phyloP scores from a whole-genome alignment of 2,797 vertebrate genomes.

The Oreonectes daqikongensis region DNA sequence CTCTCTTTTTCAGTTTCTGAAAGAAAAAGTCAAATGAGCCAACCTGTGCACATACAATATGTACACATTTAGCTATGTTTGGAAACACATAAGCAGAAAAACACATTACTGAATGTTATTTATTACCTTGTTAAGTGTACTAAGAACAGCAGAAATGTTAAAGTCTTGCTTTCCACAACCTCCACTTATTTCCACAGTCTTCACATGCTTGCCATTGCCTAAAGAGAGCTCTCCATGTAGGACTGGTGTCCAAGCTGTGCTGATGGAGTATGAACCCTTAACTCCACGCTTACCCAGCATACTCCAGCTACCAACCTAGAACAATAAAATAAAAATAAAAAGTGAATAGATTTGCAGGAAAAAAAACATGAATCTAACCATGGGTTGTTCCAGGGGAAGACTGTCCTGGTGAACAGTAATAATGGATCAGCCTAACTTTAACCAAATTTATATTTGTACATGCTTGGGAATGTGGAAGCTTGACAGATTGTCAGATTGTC shows the following conservation, averaged over 20 bases:
- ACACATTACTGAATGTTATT: background rate
- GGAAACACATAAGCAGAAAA: background rate
- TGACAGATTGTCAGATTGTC: background rate
- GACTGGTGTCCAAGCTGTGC: constrained; percentile 79
- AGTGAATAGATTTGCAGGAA: background rate
- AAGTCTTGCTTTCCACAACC: constrained; percentile 75
- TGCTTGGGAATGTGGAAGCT: background rate
- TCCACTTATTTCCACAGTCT: constrained; percentile 76
- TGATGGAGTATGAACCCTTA: constrained; percentile 72
- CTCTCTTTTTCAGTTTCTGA: constrained; percentile 76
- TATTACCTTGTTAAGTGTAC: constrained; percentile 67
- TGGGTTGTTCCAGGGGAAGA: background rate
- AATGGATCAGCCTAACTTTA: background rate
- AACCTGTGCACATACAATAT: background rate
- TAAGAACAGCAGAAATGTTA: constrained; percentile 76
- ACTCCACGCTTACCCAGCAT: constrained; percentile 67
- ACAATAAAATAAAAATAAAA: background rate
- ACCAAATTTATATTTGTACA: background rate
- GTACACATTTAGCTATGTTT: background rate
- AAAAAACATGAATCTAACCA: background rate
- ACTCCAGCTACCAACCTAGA: constrained; percentile 69
- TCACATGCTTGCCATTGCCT: constrained; percentile 71
- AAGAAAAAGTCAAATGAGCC: background rate
- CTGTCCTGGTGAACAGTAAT: background rate
- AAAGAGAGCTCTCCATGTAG: constrained; percentile 76